phyloP scores from a whole-genome alignment of 1,140 invertebrate species.

The Venturia canescens region DNA sequence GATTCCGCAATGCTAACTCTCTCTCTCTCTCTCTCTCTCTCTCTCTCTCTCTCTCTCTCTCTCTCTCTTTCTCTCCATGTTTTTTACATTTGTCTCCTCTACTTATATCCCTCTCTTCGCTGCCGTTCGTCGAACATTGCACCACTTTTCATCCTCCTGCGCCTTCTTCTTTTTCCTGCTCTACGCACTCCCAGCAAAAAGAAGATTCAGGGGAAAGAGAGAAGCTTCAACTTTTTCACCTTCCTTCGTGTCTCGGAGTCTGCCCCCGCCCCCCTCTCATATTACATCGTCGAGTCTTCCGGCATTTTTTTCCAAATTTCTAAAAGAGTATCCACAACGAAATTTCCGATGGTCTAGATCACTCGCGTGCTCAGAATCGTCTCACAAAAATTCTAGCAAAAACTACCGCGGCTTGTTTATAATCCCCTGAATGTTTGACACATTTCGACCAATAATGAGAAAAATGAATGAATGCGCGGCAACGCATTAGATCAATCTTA shows the following conservation, averaged over 20 bases:
- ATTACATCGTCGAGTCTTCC: background rate
- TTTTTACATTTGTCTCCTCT: background rate
- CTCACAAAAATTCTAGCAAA: too few relatives aligned
- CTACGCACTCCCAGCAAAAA: background rate
- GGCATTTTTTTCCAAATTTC: too few relatives aligned
- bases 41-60: constrained; percentile 16
- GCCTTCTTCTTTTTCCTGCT: constrained; percentile 36
- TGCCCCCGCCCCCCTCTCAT: background rate
- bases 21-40: background rate
- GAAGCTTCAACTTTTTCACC: constrained; percentile 18
- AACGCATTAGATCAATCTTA: too few relatives aligned
- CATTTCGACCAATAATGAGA: too few relatives aligned
- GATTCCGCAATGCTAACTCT: constrained; percentile 36
- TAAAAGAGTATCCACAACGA: too few relatives aligned
- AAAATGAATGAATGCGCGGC: too few relatives aligned
- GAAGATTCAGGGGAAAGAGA: background rate
- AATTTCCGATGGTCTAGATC: too few relatives aligned
- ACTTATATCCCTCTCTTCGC: constrained; percentile 30
- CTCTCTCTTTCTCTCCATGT: constrained; percentile 16
- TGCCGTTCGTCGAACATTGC: constrained; percentile 39
- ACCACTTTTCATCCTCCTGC: constrained; percentile 32
- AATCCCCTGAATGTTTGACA: too few relatives aligned
- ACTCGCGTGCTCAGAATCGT: too few relatives aligned
- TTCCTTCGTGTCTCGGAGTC: constrained; percentile 1
- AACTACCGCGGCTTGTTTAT: too few relatives aligned